These are phyloP conservation scores for Lasioglossum baleicum DNA, from an alignment of 1,140 invertebrate species.

Conservation along the genomic window DNA sequence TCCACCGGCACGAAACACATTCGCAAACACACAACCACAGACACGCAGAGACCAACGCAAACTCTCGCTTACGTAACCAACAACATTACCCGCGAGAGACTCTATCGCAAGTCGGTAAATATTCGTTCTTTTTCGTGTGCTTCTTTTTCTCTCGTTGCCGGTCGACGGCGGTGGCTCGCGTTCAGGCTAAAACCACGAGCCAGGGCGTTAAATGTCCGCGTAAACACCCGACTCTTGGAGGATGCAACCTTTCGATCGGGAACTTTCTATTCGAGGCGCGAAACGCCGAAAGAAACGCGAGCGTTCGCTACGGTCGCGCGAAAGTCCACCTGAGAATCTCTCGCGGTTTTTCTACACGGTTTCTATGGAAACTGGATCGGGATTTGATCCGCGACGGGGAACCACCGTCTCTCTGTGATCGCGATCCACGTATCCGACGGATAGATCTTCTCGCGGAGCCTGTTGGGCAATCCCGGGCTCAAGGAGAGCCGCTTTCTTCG, in stretches of 20 bases:
- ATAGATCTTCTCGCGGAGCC: not conserved
- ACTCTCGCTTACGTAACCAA: constrained; percentile 53
- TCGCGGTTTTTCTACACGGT: not conserved
- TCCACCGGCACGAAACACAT: constrained; percentile 55
- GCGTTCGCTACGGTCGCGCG: not conserved
- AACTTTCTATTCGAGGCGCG: constrained; percentile 34
- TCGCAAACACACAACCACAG: constrained; percentile 8
- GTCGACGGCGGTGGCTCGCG: constrained; percentile 19
- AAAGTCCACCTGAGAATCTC: not conserved
- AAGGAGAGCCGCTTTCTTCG: constrained; percentile 1
- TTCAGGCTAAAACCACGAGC: not conserved
- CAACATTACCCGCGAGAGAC: constrained; percentile 61
- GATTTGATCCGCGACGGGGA: too few relatives aligned
- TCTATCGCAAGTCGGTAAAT: constrained; percentile 47
- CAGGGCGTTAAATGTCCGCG: constrained; percentile 4
- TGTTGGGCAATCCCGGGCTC: too few relatives aligned
- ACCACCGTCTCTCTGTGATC: too few relatives aligned
- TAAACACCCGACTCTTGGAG: not conserved
- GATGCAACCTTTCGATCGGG: constrained; percentile 7
- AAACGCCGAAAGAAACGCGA: not conserved
- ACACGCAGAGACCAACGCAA: too few relatives aligned
- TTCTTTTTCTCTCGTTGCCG: too few relatives aligned
- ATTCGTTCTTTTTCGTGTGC: not conserved
- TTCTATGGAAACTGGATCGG: too few relatives aligned
- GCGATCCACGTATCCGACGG: not conserved